Evolutionary conservation across 1,140 invertebrate genomes (phyloP), one percentile per base, ranked within the genome.

Genomic region (Vanessa atalanta): DNA sequence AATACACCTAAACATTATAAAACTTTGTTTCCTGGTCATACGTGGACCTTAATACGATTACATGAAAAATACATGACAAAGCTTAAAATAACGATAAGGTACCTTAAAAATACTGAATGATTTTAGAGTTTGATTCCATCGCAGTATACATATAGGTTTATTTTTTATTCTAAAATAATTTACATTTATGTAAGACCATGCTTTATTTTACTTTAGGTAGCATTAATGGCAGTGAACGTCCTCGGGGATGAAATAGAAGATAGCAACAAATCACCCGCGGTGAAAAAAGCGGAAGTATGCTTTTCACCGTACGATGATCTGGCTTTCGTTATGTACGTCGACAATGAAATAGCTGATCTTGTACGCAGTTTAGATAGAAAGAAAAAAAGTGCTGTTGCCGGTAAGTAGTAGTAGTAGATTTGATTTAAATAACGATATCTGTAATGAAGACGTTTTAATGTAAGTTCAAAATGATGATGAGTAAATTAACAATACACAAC

Each of bases 241-340:
- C 95, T 98, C 11, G 97, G 97, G 1, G 96, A 96, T 78, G 93
- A 94, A 76, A 78, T 94, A 23, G 87, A 90, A 75, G 84, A 91
- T n/a, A 76, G 75, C 2, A 81, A 70, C 37, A 91, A 81, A 77
- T 80, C 79, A 8, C 81, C 82, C 47, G 72, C 75, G 5, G 73
- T 73, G 68, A 85, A 70, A 75, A 94, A 83, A 77, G 76, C 82
- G 1, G 89, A 91, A 76, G 80, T 87, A 3, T 95, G 96, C 70
- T 96, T 95, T 69, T 98, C 97, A 2, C 96, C 97, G 0, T 97
- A 98, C 81, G 98, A 99, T 87, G 98, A 99, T 91, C 93, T 99
- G n/a, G 96, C 98, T 0, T 99, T 99, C 92, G 97, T 98, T 65
- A 99, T 99, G 98, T 99, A 99, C 84, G 97, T 99, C 11, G 98